Conservation (phyloP, 2,113 vertebrate species). For the Deroptyus accipitrinus region DNA sequence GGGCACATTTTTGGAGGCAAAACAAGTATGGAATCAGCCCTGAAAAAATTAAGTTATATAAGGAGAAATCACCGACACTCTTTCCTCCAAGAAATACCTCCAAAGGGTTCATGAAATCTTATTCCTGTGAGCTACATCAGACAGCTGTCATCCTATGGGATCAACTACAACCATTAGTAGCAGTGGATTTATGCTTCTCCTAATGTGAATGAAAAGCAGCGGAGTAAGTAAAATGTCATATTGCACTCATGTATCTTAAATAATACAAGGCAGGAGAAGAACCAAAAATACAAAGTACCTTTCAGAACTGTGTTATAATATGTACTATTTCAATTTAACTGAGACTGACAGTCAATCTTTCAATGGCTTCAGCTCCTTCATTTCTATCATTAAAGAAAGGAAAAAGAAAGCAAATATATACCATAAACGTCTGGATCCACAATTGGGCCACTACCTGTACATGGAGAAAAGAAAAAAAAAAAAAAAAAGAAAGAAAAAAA, state of each 20-base stretch:
- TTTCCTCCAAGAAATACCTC: not conserved
- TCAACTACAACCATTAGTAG: not conserved
- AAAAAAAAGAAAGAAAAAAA: not conserved
- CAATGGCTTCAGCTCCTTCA: conserved; percentile 38
- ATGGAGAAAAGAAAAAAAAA: conserved; percentile 54
- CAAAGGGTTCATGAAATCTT: conserved; percentile 3
- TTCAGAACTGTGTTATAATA: not conserved
- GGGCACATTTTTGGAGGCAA: not conserved
- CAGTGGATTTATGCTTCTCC: conserved; percentile 42
- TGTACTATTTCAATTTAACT: conserved; percentile 42
- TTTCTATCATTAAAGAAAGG: conserved; percentile 40
- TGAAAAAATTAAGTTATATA: conserved; percentile 12
- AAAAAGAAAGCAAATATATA: conserved; percentile 73
- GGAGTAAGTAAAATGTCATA: not conserved
- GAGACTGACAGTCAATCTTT: conserved; percentile 46
- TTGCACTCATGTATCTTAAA: conserved; percentile 13
- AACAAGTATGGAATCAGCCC: not conserved
- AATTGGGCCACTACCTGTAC: conserved; percentile 75
- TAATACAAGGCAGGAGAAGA: conserved; percentile 7
- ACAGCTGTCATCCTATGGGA: not conserved
- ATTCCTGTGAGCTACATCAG: not conserved
- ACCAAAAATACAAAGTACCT: conserved; percentile 40
- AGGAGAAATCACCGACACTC: not conserved
- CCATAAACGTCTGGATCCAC: conserved; percentile 80
- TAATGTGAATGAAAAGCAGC: not conserved